Percentiles rank a stretch among this genome's conserved stretches.
Conservation (phyloP, 2,888 invertebrate species). For the Limnephilus rhombicus region DNA sequence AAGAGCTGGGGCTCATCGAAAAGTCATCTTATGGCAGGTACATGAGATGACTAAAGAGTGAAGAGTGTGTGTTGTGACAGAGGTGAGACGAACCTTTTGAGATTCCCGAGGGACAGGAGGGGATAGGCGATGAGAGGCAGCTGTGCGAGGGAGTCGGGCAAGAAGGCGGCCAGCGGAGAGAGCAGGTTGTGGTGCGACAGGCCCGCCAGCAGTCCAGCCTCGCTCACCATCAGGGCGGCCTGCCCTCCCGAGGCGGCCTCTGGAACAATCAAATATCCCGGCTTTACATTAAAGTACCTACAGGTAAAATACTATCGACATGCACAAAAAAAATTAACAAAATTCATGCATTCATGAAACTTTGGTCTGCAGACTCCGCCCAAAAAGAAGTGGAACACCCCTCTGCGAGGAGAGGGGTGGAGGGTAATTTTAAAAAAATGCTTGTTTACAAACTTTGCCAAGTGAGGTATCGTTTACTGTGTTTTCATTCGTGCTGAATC, state of each 20-base stretch:
- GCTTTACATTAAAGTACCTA: slow-evolving; percentile 53
- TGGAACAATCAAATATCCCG: slow-evolving; percentile 69
- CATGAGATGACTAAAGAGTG: too few species aligned
- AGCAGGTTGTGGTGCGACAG: slow-evolving; percentile 85
- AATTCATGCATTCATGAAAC: too few species aligned
- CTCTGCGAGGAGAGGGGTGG: too few species aligned
- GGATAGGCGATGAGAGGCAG: slow-evolving; percentile 85
- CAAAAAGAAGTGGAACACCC: too few species aligned
- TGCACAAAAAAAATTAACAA: too few species aligned
- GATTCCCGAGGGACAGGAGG: slow-evolving; percentile 83
- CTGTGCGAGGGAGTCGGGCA: slow-evolving; percentile 72
- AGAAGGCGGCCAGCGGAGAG: slow-evolving; percentile 83
- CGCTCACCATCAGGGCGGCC: slow-evolving; percentile 83
- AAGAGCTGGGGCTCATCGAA: background rate
- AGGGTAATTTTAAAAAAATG: too few species aligned
- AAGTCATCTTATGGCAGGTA: too few species aligned
- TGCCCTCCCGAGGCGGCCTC: slow-evolving; percentile 85
- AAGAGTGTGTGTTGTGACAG: background rate
- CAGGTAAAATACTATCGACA: too few species aligned
- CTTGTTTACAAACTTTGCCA: too few species aligned
- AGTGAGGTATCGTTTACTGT: too few species aligned
- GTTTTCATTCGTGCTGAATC: too few species aligned
- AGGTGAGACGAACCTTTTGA: slow-evolving; percentile 78
- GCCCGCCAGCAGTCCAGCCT: slow-evolving; percentile 86
- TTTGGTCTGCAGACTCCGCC: too few species aligned